Base-by-base conservation (phyloP, 92 coral and sea anemone genomes). In the Epizoanthus stellaris region DNA sequence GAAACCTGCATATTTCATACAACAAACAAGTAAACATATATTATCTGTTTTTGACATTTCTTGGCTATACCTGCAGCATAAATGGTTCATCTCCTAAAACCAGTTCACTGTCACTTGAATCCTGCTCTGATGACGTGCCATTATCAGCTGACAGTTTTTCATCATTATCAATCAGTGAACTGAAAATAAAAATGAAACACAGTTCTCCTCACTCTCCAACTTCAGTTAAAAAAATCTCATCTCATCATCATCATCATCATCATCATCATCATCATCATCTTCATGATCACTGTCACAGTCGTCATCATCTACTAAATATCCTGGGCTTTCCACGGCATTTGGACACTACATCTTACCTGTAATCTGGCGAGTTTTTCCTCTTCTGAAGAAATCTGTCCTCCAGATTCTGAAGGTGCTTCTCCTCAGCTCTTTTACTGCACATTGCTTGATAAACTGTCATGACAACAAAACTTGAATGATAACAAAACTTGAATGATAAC, bases 351-450 rank as follows among this genome's bases (percentile, higher is more conserved):
- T 63, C 93, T 67, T 79, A 94, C 98, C 93, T 87, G 66, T 63
- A 76, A 75, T 72, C 83, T 3, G 90, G 87, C 0, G 88, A 84
- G 64, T 77, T 85, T 80, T 77, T 87, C 73, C 88, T 90, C 80
- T 67, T 91, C 75, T 91, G 91, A 11, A 92, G 90, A 76, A 92
- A 96, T 49, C 72, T 92, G 57, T 92, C 96, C 80, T 96, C 99
- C n/a, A 96, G 94, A 21, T 85, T 84, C 79, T 92, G 98, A 12
- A 96, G 94, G 47, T 81, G 85, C 15, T 67, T 67, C 14, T 91
- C 98, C 77, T 93, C 98, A 47, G 72, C 93, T 19, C 42, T 77
- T 76, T 88, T 87, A 74, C 79, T 86, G 54, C 85, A 69, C 53
- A 96, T 86, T 6, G 85, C 83, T 19, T 91, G 91, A 36, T 89